Percentiles rank a stretch among this genome's conserved stretches.
phyloP scores from a whole-genome alignment of 53 echinoderm and acorn worm genomes.

The Actinopyga echinites region DNA sequence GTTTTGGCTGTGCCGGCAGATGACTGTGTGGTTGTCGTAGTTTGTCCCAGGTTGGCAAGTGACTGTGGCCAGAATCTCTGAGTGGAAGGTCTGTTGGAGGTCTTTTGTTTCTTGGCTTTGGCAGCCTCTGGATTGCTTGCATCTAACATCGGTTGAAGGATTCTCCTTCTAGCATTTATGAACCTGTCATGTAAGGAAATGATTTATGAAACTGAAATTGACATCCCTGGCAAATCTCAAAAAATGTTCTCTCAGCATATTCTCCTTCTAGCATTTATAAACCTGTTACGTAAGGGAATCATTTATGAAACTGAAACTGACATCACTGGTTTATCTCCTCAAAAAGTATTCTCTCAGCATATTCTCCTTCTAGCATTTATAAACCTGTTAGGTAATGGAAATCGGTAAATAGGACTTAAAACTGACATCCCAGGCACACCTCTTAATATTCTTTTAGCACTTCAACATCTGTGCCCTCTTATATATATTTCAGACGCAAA shows the following conservation, averaged over 20 bases:
- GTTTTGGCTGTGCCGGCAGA: constrained; percentile 47
- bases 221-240: too few species aligned
- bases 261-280: constrained; percentile 97
- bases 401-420: too few species aligned
- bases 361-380: constrained; percentile 98
- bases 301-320: too few species aligned
- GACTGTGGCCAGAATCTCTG: constrained; percentile 99
- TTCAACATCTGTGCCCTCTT: too few species aligned
- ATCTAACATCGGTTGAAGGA: constrained; percentile 98
- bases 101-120: constrained; percentile 97
- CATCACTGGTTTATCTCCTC: too few species aligned
- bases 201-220: too few species aligned
- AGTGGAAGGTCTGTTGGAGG: constrained; percentile 91
- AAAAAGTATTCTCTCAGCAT: not conserved
- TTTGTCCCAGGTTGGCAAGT: constrained; percentile 86
- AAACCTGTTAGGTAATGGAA: constrained; percentile 63
- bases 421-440: too few species aligned
- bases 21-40: constrained; percentile 54
- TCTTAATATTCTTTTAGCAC: not conserved
- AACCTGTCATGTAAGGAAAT: constrained; percentile 62
- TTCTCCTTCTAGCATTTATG: constrained; percentile 97
- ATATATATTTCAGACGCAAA: too few species aligned
- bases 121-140: constrained; percentile 98
- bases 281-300: constrained; percentile 53
- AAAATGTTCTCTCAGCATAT: constrained; percentile 27